Evolutionary conservation across 2,113 vertebrate genomes (phyloP).

Genomic region (Oxyruncus cristatus): DNA sequence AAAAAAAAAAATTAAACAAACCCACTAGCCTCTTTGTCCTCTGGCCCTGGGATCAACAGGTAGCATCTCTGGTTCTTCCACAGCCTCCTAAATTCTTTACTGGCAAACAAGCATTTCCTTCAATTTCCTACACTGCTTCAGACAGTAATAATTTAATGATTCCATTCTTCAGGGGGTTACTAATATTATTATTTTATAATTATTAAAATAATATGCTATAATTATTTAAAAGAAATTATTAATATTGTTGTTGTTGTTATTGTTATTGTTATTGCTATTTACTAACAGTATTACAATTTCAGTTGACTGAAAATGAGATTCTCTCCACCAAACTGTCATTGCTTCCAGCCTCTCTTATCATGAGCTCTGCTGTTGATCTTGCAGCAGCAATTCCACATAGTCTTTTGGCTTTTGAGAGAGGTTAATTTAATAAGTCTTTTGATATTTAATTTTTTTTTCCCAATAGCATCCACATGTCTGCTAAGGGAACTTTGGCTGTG

Average conservation of each 20-base stretch:
- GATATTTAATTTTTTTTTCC: neutral
- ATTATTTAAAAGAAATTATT: neutral
- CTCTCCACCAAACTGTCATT: neutral
- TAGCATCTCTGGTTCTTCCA: neutral
- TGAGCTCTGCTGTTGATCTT: conserved; percentile 60
- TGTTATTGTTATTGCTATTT: neutral
- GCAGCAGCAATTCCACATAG: conserved; percentile 10
- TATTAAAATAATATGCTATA: neutral
- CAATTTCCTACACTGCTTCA: neutral
- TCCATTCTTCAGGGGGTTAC: conserved; percentile 23
- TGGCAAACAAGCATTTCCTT: neutral
- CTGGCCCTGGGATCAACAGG: neutral
- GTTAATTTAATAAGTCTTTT: conserved; percentile 62
- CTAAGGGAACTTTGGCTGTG: neutral
- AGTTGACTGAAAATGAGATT: conserved; percentile 28
- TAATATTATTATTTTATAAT: neutral
- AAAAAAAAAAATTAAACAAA: neutral
- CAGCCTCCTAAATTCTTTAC: neutral
- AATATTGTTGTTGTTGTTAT: neutral
- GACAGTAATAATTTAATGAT: conserved; percentile 33
- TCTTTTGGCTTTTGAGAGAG: conserved; percentile 32
- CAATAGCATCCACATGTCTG: neutral
- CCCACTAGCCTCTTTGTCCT: neutral
- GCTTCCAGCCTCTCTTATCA: conserved; percentile 34
- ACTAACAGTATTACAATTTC: neutral